Evolutionary conservation across 2,113 vertebrate species (phyloP).

Genomic region (Calyptommatus sinebrachiatus): DNA sequence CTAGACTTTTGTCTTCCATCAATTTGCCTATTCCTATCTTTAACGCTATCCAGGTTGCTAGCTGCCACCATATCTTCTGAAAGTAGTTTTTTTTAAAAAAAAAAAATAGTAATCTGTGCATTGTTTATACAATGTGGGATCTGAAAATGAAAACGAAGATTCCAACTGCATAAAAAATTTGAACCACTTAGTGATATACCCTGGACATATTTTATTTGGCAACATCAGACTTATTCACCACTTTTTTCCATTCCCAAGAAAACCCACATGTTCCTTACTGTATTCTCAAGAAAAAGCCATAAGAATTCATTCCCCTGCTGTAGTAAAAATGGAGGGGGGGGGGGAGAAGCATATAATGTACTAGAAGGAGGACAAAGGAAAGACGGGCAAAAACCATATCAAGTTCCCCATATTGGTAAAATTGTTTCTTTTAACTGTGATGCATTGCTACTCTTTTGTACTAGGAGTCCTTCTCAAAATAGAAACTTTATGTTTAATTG

Average conservation of each 20-base stretch:
- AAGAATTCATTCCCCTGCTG: constrained; percentile 42
- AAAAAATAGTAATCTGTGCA: too few species aligned
- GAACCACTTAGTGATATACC: neutral
- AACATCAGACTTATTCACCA: constrained; percentile 39
- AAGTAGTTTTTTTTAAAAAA: too few species aligned
- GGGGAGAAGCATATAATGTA: neutral
- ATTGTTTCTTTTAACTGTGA: constrained; percentile 65
- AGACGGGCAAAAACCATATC: constrained; percentile 37
- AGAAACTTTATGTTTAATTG: constrained; percentile 86
- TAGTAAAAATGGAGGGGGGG: constrained; percentile 45
- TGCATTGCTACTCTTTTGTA: constrained; percentile 63
- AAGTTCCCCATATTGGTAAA: constrained; percentile 47
- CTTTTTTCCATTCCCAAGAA: constrained; percentile 31
- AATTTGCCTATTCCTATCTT: too few species aligned
- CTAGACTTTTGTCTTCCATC: too few species aligned
- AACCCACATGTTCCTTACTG: constrained; percentile 12
- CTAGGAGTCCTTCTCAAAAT: constrained; percentile 71
- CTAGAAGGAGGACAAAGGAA: neutral
- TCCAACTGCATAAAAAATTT: neutral
- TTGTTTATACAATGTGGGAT: neutral
- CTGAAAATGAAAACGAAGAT: neutral
- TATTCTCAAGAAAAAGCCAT: constrained; percentile 36
- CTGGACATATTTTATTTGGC: constrained; percentile 22
- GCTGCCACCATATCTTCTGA: too few species aligned
- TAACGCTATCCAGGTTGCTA: too few species aligned